Evolutionary conservation across 2,888 invertebrate genomes (phyloP), one percentile per base, ranked within the genome.

Genomic region (Caenorhabditis sp.): DNA sequence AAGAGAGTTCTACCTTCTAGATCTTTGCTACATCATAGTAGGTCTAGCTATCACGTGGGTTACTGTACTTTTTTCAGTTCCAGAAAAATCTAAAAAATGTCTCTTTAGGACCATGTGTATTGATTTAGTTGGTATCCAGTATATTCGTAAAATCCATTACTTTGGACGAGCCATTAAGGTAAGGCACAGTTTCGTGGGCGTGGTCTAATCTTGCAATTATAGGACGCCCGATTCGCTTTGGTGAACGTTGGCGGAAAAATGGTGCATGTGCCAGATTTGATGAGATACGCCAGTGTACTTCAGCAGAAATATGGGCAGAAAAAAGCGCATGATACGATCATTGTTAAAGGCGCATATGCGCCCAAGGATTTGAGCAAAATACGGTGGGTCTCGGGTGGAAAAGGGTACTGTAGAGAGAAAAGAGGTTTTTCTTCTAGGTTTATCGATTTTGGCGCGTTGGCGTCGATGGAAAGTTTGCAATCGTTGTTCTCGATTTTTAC

Each of bases 131-230:
- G 87, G 87, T 27, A 84, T 88, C 58, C 88, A 87, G 67, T 87
- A 87, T 77, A 87, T 87, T 59, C 80, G 84, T 10, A 87, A 87
- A 71, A 87, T 87, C 67, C 87, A 87, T 68, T 88, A 87, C 70
- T 88, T 87, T 66, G 87, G 87, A 20, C 79, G 87, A 49, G 87
- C 85, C n/a, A 84, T 84, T 49, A 80, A 83, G 67, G 81, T 80
- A 10, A 31, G 31, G 31, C 31, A 31, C 4, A 31, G 4, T 31
- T 31, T 20, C 7, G 31, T 52, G 38, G 20, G 27, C 7, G 12
- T 27, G 2, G 5, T 17, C 2, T 27, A 27, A 27, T 14, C 5
- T 3, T 14, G 5, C 5, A 10, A 27, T 72, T 83, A 56, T 65
- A 84, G 81, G 87, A 87, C 69, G 87, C 87, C 52, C 81, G 87